Conservation (phyloP, 2,113 vertebrate species). For the Sciurus niger region DNA sequence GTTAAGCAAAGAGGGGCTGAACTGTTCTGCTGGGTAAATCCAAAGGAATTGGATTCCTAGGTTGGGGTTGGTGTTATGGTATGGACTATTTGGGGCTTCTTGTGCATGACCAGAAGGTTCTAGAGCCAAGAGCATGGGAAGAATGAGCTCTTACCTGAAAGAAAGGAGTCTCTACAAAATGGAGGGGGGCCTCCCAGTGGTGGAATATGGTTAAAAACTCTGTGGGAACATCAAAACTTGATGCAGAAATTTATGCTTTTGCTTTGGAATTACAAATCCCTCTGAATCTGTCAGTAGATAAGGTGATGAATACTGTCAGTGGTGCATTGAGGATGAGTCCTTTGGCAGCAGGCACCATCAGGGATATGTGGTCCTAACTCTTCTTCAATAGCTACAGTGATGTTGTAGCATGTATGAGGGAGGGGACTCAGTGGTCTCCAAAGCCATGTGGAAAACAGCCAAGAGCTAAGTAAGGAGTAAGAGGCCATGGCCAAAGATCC, state of each 20-base stretch:
- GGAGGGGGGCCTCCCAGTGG: background rate
- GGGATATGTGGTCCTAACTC: background rate
- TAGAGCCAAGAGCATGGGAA: background rate
- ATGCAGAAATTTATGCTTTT: background rate
- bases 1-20: background rate
- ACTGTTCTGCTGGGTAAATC: background rate
- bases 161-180: background rate
- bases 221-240: background rate
- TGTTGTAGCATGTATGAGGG: background rate
- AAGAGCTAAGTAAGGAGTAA: background rate
- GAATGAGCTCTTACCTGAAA: background rate
- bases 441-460: background rate
- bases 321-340: background rate
- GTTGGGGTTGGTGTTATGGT: background rate
- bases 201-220: background rate
- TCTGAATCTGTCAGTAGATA: background rate
- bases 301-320: background rate
- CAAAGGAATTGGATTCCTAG: background rate
- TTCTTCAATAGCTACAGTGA: background rate
- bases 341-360: too few species aligned
- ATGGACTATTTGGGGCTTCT: background rate
- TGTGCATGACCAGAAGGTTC: background rate
- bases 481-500: rapidly evolving
- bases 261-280: background rate
- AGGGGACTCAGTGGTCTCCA: background rate